Evolutionary conservation across 2,888 invertebrate genomes (phyloP), one percentile per base, ranked within the genome.

Genomic region (Cremastinae sp.): DNA sequence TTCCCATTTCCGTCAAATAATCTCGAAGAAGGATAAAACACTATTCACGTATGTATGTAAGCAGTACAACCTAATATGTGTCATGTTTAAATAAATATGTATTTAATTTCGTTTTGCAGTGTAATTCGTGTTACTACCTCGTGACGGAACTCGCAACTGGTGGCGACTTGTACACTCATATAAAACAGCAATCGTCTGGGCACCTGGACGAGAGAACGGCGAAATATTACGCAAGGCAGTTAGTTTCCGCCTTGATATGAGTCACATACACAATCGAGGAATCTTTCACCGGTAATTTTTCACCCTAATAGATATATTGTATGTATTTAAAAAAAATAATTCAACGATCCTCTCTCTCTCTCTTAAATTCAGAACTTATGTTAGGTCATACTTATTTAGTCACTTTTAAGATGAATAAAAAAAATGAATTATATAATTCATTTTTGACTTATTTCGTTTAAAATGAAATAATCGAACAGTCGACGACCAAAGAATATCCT

Each of bases 91-190:
- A 41, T 2, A 37, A 10, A 37, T n/a, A 12, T 16, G 12, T 53
- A 14, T 14, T 55, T 37, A 12, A 37, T 64, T 35, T 20, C 5
- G 37, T 18, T 59, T 81, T 88, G 1, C 89, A 94, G 94, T 92
- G 93, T 83, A 93, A 93, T 28, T 93, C 93, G 12, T 90, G 94
- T 28, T 93, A 95, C 86, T 95, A 94, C 89, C 91, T 95, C 84
- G 94, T 94, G 83, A 93, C 94, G 89, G 95, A 95, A 90, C 91
- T 94, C 81, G 94, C 94, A 10, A 91, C 92, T 56, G 95, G 95
- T 64, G 94, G 94, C 12, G 94, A 95, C 90, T 91, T 95, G 78
- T 93, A 93, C 88, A 90, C 91, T 55, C 92, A 92, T 89, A 92
- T 94, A 83, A 92, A 93, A 86, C 90, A 90, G n/a, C 92, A 92